These are phyloP conservation scores for Xiphophorus birchmanni DNA, from an alignment of 2,797 vertebrate genomes.

Conservation along the genomic window DNA sequence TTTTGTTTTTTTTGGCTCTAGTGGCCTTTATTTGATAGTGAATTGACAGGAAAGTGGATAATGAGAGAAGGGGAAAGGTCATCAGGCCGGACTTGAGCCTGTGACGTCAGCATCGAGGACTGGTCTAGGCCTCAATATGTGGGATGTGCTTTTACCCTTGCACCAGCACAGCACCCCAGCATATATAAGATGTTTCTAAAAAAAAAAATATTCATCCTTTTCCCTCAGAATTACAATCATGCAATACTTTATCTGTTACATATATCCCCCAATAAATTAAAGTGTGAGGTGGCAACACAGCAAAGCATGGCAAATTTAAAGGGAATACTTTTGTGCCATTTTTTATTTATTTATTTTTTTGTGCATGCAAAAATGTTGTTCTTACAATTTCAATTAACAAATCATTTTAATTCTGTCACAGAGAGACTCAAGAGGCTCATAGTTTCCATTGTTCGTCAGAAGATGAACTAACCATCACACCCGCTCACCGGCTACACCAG, in stretches of 20 bases:
- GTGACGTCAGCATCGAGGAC: too few relatives aligned
- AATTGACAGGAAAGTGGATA: too few relatives aligned
- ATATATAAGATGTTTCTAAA: too few relatives aligned
- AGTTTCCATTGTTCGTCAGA: conserved; percentile 11
- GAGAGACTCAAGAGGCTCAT: background rate
- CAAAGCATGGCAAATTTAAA: background rate
- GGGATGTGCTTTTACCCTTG: too few relatives aligned
- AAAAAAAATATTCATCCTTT: background rate
- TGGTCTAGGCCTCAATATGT: too few relatives aligned
- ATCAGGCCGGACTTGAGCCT: too few relatives aligned
- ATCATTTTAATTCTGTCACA: background rate
- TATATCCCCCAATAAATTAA: background rate
- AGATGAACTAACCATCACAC: conserved; percentile 53
- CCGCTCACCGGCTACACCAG: background rate
- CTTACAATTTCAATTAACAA: background rate
- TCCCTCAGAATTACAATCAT: background rate
- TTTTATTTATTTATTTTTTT: background rate
- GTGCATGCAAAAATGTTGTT: background rate
- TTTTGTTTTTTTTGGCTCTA: background rate
- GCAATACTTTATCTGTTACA: background rate
- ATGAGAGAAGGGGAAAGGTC: too few relatives aligned
- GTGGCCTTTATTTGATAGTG: too few relatives aligned
- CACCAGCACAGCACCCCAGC: too few relatives aligned
- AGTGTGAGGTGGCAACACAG: background rate
- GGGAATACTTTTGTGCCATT: background rate